A percentile compares a stretch with the other conserved stretches of the same genome.
Evolutionary conservation across 2,888 invertebrate genomes (phyloP).

Genomic region (Ophion ellenae): DNA sequence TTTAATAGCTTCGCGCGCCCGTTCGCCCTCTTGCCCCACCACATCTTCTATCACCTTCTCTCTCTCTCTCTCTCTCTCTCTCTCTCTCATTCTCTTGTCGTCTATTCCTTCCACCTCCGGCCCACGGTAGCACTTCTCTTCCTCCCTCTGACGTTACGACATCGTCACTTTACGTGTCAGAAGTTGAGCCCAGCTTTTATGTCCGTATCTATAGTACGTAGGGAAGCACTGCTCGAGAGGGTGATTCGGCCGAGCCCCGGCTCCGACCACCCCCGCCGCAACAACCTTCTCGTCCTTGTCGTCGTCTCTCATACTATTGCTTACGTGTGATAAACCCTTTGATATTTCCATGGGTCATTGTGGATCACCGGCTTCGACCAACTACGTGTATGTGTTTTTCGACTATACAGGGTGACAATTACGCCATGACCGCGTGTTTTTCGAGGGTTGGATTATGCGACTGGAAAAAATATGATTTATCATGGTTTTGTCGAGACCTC

Average conservation of each 20-base stretch:
- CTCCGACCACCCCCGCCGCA: constrained; percentile 41
- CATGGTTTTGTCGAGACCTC: too few species aligned
- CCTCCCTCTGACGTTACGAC: constrained; percentile 79
- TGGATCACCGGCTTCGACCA: constrained; percentile 60
- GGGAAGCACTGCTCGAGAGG: constrained; percentile 53
- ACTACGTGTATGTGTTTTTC: constrained; percentile 9
- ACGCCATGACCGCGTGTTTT: not conserved
- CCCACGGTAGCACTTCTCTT: constrained; percentile 63
- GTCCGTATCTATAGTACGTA: constrained; percentile 13
- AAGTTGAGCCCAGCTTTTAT: constrained; percentile 76
- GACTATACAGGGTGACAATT: not conserved
- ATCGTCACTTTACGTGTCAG: constrained; percentile 83
- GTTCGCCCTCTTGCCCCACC: constrained; percentile 65
- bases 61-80: constrained; percentile 60
- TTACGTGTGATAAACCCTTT: constrained; percentile 82
- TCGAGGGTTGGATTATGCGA: too few species aligned
- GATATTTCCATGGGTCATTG: constrained; percentile 77
- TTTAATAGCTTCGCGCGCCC: constrained; percentile 83
- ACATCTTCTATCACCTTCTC: constrained; percentile 55
- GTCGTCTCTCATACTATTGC: constrained; percentile 57
- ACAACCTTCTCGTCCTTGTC: constrained; percentile 44
- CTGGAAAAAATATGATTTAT: too few species aligned
- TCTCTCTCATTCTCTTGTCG: constrained; percentile 58
- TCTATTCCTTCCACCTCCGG: constrained; percentile 32
- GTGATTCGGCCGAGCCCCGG: constrained; percentile 41